Evolutionary conservation across 2,113 vertebrate species (phyloP), one percentile per base, ranked within the genome.

Genomic region (Coreoperca whiteheadi): DNA sequence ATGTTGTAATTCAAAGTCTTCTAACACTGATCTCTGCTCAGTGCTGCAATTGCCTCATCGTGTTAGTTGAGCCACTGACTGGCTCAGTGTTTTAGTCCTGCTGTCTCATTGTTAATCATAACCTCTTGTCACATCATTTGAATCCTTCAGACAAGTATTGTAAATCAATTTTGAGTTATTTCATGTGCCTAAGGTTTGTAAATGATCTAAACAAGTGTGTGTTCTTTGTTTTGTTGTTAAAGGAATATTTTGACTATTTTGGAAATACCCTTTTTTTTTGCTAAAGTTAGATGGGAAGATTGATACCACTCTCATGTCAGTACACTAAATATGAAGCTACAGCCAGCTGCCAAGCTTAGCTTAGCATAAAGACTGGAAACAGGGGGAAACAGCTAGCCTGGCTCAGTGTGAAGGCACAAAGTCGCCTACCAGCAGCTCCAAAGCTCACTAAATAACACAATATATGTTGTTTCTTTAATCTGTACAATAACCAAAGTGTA

Each of bases 81-180:
- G 87, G 77, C 82, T 93, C 81, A 54, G 53, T 59, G 64, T 85
- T 81, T 57, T 34, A 87, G 84, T 90, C 87, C 92, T 93, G 92
- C 92, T 93, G 93, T 83, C 50, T 76, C 65, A 25, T 61, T 30
- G 21, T 66, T 59, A 69, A 74, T 69, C 63, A 32, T 21, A 76
- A 88, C 84, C 87, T 92, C 68, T 76, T 50, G 64, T 72, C 77
- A 68, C 53, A 68, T 54, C 70, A 69, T 54, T 59, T 83, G 74
- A 87, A 88, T 39, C 54, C 69, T 84, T 69, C 60, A 75, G 41
- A 76, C 28, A 30, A 69, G 59, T 7, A 10, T 48, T 41, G 59
- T 46, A 73, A 60, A 77, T 80, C 1, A 15, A 7, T 48, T 39
- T 46, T 8, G 4, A 30, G 18, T 50, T 48, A 2, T 59, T 59